Percentiles rank a stretch among this genome's conserved stretches.
Conservation (phyloP, 30 jellyfish, hydroid and myxozoan genomes). For the Clytia hemisphaerica region DNA sequence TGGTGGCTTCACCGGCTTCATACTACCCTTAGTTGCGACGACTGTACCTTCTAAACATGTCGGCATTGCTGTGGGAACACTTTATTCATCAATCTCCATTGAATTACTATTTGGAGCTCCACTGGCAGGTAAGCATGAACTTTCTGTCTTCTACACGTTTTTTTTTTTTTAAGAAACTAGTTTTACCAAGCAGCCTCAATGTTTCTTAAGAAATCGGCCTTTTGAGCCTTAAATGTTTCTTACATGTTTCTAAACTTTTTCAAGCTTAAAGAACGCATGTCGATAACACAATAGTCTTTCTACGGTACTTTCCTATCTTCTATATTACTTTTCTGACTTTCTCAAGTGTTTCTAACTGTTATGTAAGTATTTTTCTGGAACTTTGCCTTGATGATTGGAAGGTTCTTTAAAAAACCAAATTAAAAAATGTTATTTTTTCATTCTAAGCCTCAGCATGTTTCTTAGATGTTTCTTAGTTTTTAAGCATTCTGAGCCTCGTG, state of each 20-base stretch:
- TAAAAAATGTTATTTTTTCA: no score
- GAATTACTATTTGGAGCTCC: conserved; percentile 48
- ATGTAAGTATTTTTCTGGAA: no score
- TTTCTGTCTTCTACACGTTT: no score
- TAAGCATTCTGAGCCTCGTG: no score
- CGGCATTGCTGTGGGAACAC: conserved; percentile 33
- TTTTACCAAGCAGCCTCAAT: background rate
- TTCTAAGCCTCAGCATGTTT: no score
- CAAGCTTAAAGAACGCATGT: background rate
- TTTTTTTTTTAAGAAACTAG: background rate
- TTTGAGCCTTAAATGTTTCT: background rate
- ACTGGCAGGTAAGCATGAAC: conserved; percentile 40
- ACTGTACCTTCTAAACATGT: background rate
- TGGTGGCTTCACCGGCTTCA: conserved; percentile 30
- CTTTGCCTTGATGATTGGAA: no score
- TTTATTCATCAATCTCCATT: conserved; percentile 25
- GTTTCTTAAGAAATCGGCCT: background rate
- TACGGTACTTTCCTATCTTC: no score
- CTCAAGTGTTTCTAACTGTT: no score
- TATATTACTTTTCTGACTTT: no score
- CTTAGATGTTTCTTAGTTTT: no score
- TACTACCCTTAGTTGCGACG: background rate
- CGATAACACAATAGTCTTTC: no score
- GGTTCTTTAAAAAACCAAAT: no score
- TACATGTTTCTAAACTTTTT: background rate